Evolutionary conservation across 2,888 invertebrate species (phyloP).

Genomic region (Notodonta dromedarius): DNA sequence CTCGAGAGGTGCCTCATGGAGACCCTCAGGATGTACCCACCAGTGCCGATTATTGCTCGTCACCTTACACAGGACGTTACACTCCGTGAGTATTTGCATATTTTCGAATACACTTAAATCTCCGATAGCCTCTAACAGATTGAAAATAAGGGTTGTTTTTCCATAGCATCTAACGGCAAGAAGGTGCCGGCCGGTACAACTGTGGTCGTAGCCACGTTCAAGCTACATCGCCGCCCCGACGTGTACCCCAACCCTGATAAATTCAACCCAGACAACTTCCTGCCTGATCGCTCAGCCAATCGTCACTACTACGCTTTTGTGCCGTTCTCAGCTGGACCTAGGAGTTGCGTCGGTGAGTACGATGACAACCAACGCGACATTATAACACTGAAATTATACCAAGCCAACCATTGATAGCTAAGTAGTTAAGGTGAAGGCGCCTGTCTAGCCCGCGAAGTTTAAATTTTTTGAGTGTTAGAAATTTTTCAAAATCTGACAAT

Average conservation of each 20-base stretch:
- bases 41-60: slow-evolving; percentile 91
- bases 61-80: slow-evolving; percentile 88
- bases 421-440: no score
- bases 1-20: slow-evolving; percentile 92
- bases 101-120: neutral
- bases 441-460: no score
- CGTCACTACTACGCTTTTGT: slow-evolving; percentile 93
- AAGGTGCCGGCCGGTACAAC: slow-evolving; percentile 88
- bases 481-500: no score
- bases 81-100: slow-evolving; percentile 79
- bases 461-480: no score
- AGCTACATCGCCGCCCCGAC: slow-evolving; percentile 88
- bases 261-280: slow-evolving; percentile 94
- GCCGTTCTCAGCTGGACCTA: slow-evolving; percentile 93
- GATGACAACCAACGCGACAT: no score
- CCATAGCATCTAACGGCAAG: slow-evolving; percentile 85
- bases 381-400: no score
- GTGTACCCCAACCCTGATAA: slow-evolving; percentile 90
- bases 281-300: slow-evolving; percentile 90
- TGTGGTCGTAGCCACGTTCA: slow-evolving; percentile 86
- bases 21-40: slow-evolving; percentile 91
- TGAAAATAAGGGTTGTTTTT: slow-evolving; percentile 5
- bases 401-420: no score
- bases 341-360: slow-evolving; percentile 90
- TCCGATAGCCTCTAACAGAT: neutral